Evolutionary conservation across 2,888 invertebrate species (phyloP).

Genomic region (Ophraella communa): DNA sequence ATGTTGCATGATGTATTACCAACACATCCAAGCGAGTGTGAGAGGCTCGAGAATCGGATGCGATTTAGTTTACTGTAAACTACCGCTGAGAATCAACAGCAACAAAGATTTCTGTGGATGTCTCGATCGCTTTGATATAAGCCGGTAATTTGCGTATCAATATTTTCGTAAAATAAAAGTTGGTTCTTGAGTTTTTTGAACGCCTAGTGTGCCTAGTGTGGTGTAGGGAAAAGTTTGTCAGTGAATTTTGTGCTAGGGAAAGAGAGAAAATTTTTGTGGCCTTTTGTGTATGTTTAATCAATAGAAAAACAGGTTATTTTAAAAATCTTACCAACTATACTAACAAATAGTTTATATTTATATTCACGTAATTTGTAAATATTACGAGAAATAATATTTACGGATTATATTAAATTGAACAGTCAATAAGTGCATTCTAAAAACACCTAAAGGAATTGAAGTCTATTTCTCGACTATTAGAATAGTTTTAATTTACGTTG

Average conservation of each 20-base stretch:
- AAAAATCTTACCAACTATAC: neutral
- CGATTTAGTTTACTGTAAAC: slow-evolving; percentile 17
- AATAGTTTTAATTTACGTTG: neutral
- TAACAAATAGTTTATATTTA: neutral
- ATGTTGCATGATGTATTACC: slow-evolving; percentile 13
- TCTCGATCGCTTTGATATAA: neutral
- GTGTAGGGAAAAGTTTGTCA: neutral
- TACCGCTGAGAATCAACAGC: slow-evolving; percentile 7
- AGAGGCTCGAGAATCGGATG: neutral
- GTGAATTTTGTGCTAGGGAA: neutral
- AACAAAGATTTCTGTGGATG: neutral
- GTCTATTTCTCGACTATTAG: neutral
- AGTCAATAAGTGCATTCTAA: neutral
- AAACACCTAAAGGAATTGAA: neutral
- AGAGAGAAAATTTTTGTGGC: neutral
- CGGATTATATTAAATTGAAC: neutral
- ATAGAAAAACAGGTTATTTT: too few species aligned
- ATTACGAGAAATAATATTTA: neutral
- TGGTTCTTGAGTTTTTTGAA: too few species aligned
- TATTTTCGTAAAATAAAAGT: too few species aligned
- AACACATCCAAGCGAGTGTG: neutral
- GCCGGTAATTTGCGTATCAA: neutral
- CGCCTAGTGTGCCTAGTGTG: too few species aligned
- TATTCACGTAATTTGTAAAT: neutral
- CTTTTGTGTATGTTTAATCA: slow-evolving; percentile 3